Conservation (phyloP, 2,888 invertebrate genomes). For the Actias luna region DNA sequence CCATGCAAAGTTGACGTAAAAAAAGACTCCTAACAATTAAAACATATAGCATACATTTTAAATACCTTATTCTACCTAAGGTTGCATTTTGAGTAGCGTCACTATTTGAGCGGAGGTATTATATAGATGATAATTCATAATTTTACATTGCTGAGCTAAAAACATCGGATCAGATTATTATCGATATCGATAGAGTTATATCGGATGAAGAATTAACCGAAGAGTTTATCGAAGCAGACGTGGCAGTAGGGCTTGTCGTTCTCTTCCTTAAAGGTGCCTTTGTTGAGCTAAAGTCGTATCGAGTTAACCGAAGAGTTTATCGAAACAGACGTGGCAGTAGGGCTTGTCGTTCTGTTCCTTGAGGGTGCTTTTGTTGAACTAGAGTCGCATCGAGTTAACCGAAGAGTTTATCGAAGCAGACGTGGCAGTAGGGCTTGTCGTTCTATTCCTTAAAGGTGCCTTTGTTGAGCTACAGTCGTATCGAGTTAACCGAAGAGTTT, state of each 20-base stretch:
- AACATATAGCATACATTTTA: too few relatives aligned
- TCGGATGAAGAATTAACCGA: not conserved
- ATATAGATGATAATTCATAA: too few relatives aligned
- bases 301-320: too few relatives aligned
- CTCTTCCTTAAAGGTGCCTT: constrained; percentile 99
- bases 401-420: constrained; percentile 98
- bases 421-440: constrained; percentile 99
- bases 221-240: constrained; percentile 94
- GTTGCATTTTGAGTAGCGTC: too few relatives aligned
- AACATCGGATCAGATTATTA: not conserved
- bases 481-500: too few relatives aligned
- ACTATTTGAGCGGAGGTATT: too few relatives aligned
- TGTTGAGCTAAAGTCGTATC: too few relatives aligned
- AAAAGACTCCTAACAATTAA: too few relatives aligned
- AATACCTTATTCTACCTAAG: too few relatives aligned
- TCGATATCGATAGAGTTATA: not conserved
- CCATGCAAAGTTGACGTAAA: too few relatives aligned
- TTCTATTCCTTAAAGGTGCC: constrained; percentile 99
- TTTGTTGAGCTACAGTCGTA: constrained; percentile 98
- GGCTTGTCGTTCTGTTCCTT: constrained; percentile 99
- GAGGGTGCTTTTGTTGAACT: constrained; percentile 99
- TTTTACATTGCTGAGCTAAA: not conserved
- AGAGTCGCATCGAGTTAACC: too few relatives aligned
- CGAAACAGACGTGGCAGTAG: constrained; percentile 98
- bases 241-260: constrained; percentile 99